These are phyloP conservation scores for Pyrgilauda ruficollis DNA, from an alignment of 2,113 vertebrate genomes.

Conservation along the genomic window DNA sequence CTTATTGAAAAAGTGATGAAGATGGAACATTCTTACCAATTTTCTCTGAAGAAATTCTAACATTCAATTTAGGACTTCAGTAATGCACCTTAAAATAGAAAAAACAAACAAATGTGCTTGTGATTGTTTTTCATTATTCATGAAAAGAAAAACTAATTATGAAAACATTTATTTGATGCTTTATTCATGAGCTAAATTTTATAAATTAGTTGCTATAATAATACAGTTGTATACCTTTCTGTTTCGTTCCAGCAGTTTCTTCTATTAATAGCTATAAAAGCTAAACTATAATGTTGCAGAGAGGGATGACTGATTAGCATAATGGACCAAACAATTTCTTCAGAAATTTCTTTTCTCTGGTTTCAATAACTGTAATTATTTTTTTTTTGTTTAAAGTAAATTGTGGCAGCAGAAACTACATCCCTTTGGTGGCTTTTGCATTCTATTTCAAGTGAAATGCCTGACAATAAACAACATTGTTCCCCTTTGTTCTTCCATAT, in stretches of 20 bases:
- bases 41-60: neutral
- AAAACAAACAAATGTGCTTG: neutral
- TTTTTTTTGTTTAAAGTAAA: neutral
- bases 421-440: neutral
- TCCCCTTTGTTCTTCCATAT: neutral
- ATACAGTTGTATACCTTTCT: neutral
- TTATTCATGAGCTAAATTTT: slow-evolving; percentile 38
- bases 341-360: neutral
- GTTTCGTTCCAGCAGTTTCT: neutral
- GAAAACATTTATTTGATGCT: slow-evolving; percentile 26
- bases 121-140: neutral
- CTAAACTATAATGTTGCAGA: neutral
- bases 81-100: neutral
- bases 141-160: slow-evolving; percentile 16
- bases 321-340: slow-evolving; percentile 8
- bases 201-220: slow-evolving; percentile 1
- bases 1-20: neutral
- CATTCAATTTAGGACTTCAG: neutral
- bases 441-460: neutral
- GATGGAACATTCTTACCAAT: neutral
- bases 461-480: neutral
- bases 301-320: slow-evolving; percentile 5
- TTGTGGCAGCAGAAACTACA: neutral
- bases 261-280: slow-evolving; percentile 2
- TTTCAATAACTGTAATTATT: neutral